Evolutionary conservation across 2,113 vertebrate genomes (phyloP), one percentile per base, ranked within the genome.

Genomic region (Actinemys pallida): DNA sequence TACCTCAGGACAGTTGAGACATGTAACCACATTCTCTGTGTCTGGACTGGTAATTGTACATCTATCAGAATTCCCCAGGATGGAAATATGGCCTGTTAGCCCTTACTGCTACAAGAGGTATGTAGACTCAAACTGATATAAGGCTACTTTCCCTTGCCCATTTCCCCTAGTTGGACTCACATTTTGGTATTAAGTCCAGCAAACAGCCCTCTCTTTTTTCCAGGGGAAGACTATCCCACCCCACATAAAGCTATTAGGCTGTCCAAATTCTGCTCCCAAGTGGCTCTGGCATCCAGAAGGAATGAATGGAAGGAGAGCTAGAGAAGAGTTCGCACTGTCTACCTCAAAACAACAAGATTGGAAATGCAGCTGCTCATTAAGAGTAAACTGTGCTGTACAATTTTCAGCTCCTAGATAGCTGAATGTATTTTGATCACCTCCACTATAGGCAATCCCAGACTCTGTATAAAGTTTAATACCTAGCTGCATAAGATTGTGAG

Each of bases 31-130:
- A 62, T 57, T 84, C 76, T 42, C 76, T 92, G 53, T 88, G 82
- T 27, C 50, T 0, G 69, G 5, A 54, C 25, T 57, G 56, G 9
- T 57, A 57, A 27, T 57, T 27, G 12, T 47, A 1, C 69, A 93
- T 13, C 53, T 79, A 79, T 75, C 59, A 84, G 10, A 49, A n/a
- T 76, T 45, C 91, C 81, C 83, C 29, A 45, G 89, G 39, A 42
- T 14, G 42, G 79, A 22, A 90, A 81, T 50, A 83, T 42, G 49
- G n/a, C 4, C 29, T 62, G 35, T n/a, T 54, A 84, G 17, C 31
- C 31, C 59, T 29, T 50, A 95, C 82, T 85, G 87, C 79, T 95
- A 89, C 52, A 75, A 50, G 35, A 93, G 82, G 80, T 5, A 87
- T 4, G n/a, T 2, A 90, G 59, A 27, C 69, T 47, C 10, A 42